Base-by-base conservation (phyloP, 2,888 invertebrate genomes). In the Amphipoea lucens region DNA sequence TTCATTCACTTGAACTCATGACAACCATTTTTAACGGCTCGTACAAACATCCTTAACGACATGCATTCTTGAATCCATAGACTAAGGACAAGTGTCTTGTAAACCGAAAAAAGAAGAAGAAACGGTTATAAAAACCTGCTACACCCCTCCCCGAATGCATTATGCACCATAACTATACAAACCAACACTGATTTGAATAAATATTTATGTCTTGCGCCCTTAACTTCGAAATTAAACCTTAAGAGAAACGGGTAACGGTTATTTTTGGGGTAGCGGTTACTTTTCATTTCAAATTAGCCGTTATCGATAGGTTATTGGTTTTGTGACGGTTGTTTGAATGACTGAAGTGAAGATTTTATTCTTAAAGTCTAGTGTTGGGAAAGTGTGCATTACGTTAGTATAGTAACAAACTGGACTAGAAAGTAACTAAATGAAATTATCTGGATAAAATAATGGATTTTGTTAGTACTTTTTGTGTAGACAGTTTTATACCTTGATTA, bases 61-160 rank as follows among this genome's bases (percentile, higher is more conserved):
- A 76, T 74, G 79, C 80, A 84, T 87, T 79, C 84, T 83, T 73
- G 12, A 76, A 71, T 77, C 76, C 65, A 78, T 77, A 78, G 76
- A 84, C 81, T 40, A 76, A 66, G 48, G 29, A 86, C 87, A 86
- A 86, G 87, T 86, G 84, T 84, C 87, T 86, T 76, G 76, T 75
- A 81, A 77, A 74, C 70, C 66, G 36, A n/a, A 82, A 85, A 87
- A 84, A 83, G 88, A 76, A 78, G 72, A 81, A 75, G 78, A 79
- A 78, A 80, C 89, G 86, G 84, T 88, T 88, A 70, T 79, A 89
- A 87, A 86, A 88, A 80, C 86, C 74, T 77, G 89, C 84, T 84
- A 76, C 78, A 74, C 68, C 86, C 73, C 81, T 81, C 71, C 66
- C 36, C 48, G n/a, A 79, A 78, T 86, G 86, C 86, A 86, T 86